These are phyloP conservation scores for Palythoa heliodiscus DNA, from an alignment of 92 coral and sea anemone species.

Conservation along the genomic window DNA sequence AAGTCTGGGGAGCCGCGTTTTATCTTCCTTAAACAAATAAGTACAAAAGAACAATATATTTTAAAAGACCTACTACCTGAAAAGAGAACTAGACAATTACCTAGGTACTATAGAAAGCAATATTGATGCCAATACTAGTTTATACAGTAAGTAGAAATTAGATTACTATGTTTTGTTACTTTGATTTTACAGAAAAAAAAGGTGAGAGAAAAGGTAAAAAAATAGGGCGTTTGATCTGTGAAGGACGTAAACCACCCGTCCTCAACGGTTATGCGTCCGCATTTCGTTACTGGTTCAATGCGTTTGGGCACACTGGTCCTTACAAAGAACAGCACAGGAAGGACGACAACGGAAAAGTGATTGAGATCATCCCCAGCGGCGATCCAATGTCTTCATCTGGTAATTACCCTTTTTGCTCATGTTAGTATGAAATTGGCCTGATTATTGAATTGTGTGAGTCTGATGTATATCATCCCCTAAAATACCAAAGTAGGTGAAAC, in stretches of 20 bases:
- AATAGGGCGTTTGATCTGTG: conserved; percentile 36
- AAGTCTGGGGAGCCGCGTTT: too few species aligned
- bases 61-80: too few species aligned
- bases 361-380: conserved; percentile 29
- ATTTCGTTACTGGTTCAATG: conserved; percentile 35
- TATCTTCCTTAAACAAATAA: too few species aligned
- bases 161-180: conserved; percentile 5
- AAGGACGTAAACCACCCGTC: conserved; percentile 27
- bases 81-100: too few species aligned
- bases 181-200: conserved; percentile 20
- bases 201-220: conserved; percentile 35
- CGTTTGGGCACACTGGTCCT: conserved; percentile 36
- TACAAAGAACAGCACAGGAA: not conserved
- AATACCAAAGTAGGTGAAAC: conserved; percentile 1
- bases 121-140: not conserved
- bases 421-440: not conserved
- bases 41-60: too few species aligned
- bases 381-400: conserved; percentile 40
- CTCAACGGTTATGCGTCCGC: conserved; percentile 44
- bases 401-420: conserved; percentile 10
- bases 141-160: not conserved
- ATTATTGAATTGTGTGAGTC: conserved; percentile 1
- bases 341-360: conserved; percentile 20
- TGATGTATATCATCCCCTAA: not conserved
- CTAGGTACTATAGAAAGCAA: not conserved